Evolutionary conservation across 2,113 vertebrate species (phyloP), one percentile per base, ranked within the genome.

Genomic region (Thalassoma bifasciatum): DNA sequence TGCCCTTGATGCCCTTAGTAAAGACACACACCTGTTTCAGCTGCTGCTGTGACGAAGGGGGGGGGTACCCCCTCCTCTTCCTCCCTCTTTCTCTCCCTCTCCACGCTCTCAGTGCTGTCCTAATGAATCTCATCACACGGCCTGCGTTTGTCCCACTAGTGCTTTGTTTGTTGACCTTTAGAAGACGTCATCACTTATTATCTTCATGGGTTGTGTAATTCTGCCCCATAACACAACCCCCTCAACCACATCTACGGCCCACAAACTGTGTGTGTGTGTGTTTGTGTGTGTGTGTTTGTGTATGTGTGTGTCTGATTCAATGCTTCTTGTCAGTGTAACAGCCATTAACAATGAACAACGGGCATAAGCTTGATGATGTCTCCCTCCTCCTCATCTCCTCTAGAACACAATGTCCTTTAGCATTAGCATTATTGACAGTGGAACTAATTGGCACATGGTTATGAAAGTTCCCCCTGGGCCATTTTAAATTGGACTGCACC

Each of bases 161-260:
- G 82, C 76, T 82, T 88, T 89, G 89, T 89, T 90, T 90, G 86
- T 74, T 91, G 90, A 92, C 92, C 90, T 92, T 93, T 88, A 84
- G 64, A 57, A 78, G 79, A 87, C 70, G 90, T 81, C 88, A 56
- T 75, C 79, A 36, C 84, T 78, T 76, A 72, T 93, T 87, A 92
- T 84, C 77, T 72, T 93, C 90, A 86, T 12, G 60, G 52, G 50
- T 82, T 70, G 78, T 83, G 80, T 82, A 80, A 76, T 83, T 77
- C 56, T 72, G 60, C 76, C 74, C 76, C 63, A 61, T 59, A 81
- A 83, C 71, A 58, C 68, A 75, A 46, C 40, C 66, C 76, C 74
- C 59, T 75, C 67, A 36, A 59, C 70, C 66, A 60, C 22, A 58
- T 52, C 58, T 54, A 38, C 22, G 19, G 47, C 38, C 64, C 57